These are phyloP conservation scores for Diploscapter pachys DNA, from an alignment of 1,140 invertebrate species.

Conservation along the genomic window DNA sequence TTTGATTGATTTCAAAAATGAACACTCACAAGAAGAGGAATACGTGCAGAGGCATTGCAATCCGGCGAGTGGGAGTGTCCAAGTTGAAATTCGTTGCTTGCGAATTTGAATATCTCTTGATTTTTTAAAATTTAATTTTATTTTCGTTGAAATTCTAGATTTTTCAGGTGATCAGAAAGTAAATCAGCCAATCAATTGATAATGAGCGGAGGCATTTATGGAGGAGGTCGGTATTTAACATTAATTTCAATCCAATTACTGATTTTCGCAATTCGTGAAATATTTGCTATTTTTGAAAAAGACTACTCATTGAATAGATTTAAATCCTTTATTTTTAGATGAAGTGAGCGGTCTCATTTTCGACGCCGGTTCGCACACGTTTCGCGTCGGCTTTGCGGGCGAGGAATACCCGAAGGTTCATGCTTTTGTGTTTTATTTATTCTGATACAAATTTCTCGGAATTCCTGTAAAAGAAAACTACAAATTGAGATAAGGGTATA, in stretches of 20 bases:
- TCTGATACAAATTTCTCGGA: constrained; percentile 4
- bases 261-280: background rate
- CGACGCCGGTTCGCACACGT: constrained; percentile 85
- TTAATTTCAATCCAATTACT: background rate
- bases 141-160: no score
- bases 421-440: background rate
- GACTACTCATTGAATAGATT: background rate
- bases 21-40: no score
- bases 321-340: constrained; percentile 64
- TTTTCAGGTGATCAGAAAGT: no score
- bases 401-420: constrained; percentile 79
- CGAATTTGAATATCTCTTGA: no score
- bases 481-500: no score
- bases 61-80: no score
- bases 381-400: constrained; percentile 80
- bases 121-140: no score
- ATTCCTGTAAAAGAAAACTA: constrained; percentile 12
- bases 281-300: background rate
- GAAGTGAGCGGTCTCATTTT: constrained; percentile 96
- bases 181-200: no score
- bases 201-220: constrained; percentile 63
- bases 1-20: no score
- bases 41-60: no score
- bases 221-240: constrained; percentile 49
- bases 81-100: no score